A percentile compares a stretch with the other conserved stretches of the same genome.
These are phyloP conservation scores for Ormyrus nitidulus DNA, from an alignment of 2,888 invertebrate species.

Conservation along the genomic window DNA sequence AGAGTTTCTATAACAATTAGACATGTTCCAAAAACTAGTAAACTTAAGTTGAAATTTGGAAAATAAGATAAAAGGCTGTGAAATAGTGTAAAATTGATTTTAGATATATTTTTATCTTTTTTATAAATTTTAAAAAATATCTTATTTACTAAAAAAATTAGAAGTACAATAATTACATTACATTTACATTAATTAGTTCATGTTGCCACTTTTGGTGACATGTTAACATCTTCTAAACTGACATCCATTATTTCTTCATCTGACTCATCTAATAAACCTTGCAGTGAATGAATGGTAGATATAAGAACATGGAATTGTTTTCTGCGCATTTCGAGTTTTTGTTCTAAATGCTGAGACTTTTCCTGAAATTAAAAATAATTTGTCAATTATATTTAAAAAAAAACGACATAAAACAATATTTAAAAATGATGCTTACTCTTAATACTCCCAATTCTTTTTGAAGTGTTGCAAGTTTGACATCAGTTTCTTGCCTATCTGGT, in stretches of 20 bases:
- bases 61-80: constrained; percentile 50
- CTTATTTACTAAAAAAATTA: constrained; percentile 20
- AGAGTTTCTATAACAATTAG: constrained; percentile 92
- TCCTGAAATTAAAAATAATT: constrained; percentile 75
- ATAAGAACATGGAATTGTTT: constrained; percentile 94
- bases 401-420: background rate
- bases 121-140: constrained; percentile 24
- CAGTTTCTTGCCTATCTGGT: constrained; percentile 90
- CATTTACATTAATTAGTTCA: constrained; percentile 33
- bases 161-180: background rate
- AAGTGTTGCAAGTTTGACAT: constrained; percentile 82
- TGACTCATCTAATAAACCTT: constrained; percentile 86
- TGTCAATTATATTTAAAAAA: background rate
- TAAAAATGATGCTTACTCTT: constrained; percentile 68
- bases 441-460: constrained; percentile 85
- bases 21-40: constrained; percentile 92
- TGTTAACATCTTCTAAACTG: constrained; percentile 74
- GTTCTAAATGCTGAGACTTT: constrained; percentile 84
- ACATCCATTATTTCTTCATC: constrained; percentile 79
- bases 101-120: constrained; percentile 22
- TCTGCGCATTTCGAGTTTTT: constrained; percentile 87
- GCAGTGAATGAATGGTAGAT: constrained; percentile 90
- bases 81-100: constrained; percentile 31
- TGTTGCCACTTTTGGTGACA: constrained; percentile 61
- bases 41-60: constrained; percentile 82